Percentiles rank a stretch among this genome's conserved stretches.
Conservation (phyloP, 2,113 vertebrate species). For the Tretioscincus oriximinensis region DNA sequence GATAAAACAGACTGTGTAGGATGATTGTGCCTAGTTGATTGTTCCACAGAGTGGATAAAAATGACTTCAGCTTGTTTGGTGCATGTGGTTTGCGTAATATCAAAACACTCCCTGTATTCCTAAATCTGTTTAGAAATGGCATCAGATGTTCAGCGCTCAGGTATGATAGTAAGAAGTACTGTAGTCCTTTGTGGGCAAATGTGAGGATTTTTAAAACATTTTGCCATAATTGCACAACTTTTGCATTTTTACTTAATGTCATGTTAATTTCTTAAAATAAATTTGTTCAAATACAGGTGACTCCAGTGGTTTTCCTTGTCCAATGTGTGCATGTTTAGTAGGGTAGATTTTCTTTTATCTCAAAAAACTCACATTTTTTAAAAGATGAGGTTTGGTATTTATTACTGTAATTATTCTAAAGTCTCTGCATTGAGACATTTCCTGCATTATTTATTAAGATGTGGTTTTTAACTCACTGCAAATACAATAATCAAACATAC, state of each 20-base stretch:
- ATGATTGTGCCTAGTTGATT: background rate
- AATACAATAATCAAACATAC: too few relatives aligned
- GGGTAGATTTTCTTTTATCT: background rate
- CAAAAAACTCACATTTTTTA: background rate
- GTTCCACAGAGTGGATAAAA: slow-evolving; percentile 17
- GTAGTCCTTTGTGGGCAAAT: slow-evolving; percentile 90
- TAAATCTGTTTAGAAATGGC: slow-evolving; percentile 68
- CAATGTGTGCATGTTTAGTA: background rate
- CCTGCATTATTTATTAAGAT: too few relatives aligned
- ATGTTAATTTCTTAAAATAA: slow-evolving; percentile 82
- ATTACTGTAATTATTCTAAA: background rate
- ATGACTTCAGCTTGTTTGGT: slow-evolving; percentile 60
- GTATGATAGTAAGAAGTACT: slow-evolving; percentile 98
- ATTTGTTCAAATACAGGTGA: slow-evolving; percentile 69
- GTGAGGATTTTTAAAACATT: slow-evolving; percentile 90
- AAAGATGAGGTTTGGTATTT: background rate
- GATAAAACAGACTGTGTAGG: background rate
- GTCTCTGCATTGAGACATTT: too few relatives aligned
- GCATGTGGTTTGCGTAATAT: slow-evolving; percentile 61
- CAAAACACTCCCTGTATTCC: slow-evolving; percentile 50
- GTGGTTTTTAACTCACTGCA: too few relatives aligned
- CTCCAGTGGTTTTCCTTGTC: slow-evolving; percentile 24
- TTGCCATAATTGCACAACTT: slow-evolving; percentile 98
- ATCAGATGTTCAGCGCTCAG: slow-evolving; percentile 89
- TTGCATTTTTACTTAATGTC: slow-evolving; percentile 86